Evolutionary conservation across 2,888 invertebrate species (phyloP), one percentile per base, ranked within the genome.

Genomic region (Amphipyra tragopoginis): DNA sequence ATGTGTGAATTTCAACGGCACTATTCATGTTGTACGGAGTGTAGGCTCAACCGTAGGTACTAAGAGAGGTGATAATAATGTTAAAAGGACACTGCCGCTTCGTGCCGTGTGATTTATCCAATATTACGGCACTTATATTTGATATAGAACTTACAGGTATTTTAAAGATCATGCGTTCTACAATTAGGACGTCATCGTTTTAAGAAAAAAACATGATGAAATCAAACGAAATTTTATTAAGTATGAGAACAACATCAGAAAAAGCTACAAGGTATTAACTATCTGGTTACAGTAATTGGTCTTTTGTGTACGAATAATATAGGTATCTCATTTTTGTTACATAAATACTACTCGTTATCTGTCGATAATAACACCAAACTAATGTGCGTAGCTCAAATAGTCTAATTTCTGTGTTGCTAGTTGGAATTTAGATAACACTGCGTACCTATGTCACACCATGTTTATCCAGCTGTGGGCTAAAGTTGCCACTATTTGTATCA

Each of bases 11-110:
- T 14, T 40, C 10, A n/a, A n/a, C 40, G 33, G 33, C 55, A 36
- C 34, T 8, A 10, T 10, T 15, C 38, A 50, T 34, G 5, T 43
- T 33, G 8, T 36, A 9, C 51, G 33, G 26, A 51, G 29, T 48
- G 14, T n/a, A 10, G 42, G 4, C 14, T 26, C 11, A 7, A 29
- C 14, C 6, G 34, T 11, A 39, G 8, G 10, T 44, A 54, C 44
- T 34, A 14, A 49, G 43, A 44, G 34, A 72, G 39, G 61, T 62
- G 65, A 47, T 73, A 73, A 73, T 48, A 45, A 62, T 45, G 68
- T 49, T 68, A 58, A 65, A 43, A 36, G 34, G 73, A 40, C 51
- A 40, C 44, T n/a, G 44, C 44, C 39, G 29, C 34, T 43, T 51
- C 51, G 40, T 53, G 43, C 40, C 39, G 44, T 40, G 29, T 67